Evolutionary conservation across 2,888 invertebrate genomes (phyloP).

Genomic region (Hyppa rectilinea): DNA sequence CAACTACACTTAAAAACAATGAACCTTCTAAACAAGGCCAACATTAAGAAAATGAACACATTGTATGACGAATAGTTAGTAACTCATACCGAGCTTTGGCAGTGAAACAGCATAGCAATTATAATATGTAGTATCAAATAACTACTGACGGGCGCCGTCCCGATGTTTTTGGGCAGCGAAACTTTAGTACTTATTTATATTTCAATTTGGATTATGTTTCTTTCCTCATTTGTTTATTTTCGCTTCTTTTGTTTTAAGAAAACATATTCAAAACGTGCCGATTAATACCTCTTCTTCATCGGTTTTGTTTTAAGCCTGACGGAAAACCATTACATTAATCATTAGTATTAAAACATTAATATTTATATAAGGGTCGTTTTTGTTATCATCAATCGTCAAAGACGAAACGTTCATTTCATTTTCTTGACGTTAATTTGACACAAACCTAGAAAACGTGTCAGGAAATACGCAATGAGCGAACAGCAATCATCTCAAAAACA

Average conservation of each 20-base stretch:
- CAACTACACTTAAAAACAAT: not conserved
- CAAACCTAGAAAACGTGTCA: constrained; percentile 18
- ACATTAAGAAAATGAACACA: constrained; percentile 4
- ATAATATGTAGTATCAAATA: constrained; percentile 19
- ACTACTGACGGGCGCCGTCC: not conserved
- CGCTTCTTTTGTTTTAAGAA: not conserved
- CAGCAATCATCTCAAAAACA: constrained; percentile 20
- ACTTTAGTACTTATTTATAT: constrained; percentile 3
- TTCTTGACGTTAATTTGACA: constrained; percentile 24
- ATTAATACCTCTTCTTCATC: not conserved
- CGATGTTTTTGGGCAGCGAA: constrained; percentile 3
- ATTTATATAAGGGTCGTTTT: constrained; percentile 2
- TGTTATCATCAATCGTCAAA: constrained; percentile 8
- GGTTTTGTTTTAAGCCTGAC: not conserved
- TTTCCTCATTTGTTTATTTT: constrained; percentile 1
- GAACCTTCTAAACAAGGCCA: constrained; percentile 5
- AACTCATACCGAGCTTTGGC: constrained; percentile 33
- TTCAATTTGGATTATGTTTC: constrained; percentile 27
- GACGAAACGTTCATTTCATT: constrained; percentile 16
- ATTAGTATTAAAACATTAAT: constrained; percentile 9
- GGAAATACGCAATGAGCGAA: not conserved
- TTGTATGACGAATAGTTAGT: constrained; percentile 2
- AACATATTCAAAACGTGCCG: not conserved
- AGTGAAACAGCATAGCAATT: constrained; percentile 30
- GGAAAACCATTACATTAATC: not conserved